These are phyloP conservation scores for Callimorpha dominula DNA, from an alignment of 2,888 invertebrate genomes.

Conservation along the genomic window DNA sequence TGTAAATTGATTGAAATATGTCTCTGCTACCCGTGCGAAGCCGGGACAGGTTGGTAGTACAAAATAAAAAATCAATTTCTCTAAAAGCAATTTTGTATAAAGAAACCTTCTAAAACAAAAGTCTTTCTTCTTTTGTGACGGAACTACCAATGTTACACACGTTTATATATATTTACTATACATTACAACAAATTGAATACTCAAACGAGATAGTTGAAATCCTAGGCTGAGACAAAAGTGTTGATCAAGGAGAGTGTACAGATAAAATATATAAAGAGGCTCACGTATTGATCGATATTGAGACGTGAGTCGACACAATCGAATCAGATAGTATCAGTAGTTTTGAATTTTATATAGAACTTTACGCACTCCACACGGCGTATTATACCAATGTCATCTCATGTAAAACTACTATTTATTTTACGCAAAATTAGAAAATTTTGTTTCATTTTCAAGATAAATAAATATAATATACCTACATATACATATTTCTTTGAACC, in stretches of 20 bases:
- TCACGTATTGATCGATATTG: conserved; percentile 26
- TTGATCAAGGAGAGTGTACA: conserved; percentile 23
- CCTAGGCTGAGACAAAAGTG: conserved; percentile 24
- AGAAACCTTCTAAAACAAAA: background rate
- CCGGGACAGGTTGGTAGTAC: too few species aligned
- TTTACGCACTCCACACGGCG: conserved; percentile 9
- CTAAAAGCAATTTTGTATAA: background rate
- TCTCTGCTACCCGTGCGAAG: too few species aligned
- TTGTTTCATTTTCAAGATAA: background rate
- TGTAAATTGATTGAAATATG: too few species aligned
- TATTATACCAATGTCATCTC: conserved; percentile 6
- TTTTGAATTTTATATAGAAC: conserved; percentile 29
- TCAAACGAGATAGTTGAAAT: conserved; percentile 10
- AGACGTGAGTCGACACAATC: conserved; percentile 33
- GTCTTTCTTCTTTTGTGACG: background rate
- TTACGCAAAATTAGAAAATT: background rate
- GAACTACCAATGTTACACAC: background rate
- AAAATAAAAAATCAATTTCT: too few species aligned
- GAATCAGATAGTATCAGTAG: conserved; percentile 31
- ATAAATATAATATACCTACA: background rate
- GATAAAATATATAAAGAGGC: conserved; percentile 17
- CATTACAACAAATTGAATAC: conserved; percentile 16
- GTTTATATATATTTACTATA: conserved; percentile 9
- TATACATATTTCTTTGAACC: background rate
- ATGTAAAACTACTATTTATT: background rate